Evolutionary conservation across 30 jellyfish, hydroid and myxozoan species (phyloP).

Genomic region (Phacellophora camtschatica): DNA sequence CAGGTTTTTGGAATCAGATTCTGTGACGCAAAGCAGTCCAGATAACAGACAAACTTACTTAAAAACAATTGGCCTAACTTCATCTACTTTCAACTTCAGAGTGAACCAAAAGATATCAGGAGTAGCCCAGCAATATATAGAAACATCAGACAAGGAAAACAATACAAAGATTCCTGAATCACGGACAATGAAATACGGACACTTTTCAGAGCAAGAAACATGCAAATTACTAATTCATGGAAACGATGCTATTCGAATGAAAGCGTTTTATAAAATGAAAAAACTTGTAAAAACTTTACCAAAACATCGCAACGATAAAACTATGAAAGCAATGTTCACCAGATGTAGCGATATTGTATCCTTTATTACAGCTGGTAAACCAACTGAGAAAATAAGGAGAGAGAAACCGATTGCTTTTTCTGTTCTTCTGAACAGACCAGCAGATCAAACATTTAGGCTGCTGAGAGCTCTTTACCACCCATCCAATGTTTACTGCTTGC

Average conservation of each 20-base stretch:
- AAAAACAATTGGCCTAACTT: too few relatives aligned
- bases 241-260: constrained; percentile 17
- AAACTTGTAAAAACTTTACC: background rate
- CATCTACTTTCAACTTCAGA: too few relatives aligned
- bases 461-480: constrained; percentile 79
- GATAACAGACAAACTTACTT: too few relatives aligned
- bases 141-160: too few relatives aligned
- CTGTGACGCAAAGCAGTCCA: too few relatives aligned
- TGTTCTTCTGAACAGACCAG: constrained; percentile 78
- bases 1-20: too few relatives aligned
- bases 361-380: background rate
- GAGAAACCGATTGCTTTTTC: constrained; percentile 86
- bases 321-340: background rate
- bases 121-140: too few relatives aligned
- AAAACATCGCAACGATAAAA: background rate
- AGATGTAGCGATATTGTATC: constrained; percentile 16
- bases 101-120: too few relatives aligned
- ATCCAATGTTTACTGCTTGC: constrained; percentile 77
- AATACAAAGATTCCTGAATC: too few relatives aligned
- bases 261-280: constrained; percentile 15
- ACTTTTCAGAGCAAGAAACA: too few relatives aligned
- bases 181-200: too few relatives aligned
- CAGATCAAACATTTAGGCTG: constrained; percentile 86
- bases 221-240: constrained; percentile 19
- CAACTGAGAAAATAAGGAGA: background rate